Evolutionary conservation across 2,113 vertebrate genomes (phyloP).

Genomic region (Shinisaurus crocodilurus): DNA sequence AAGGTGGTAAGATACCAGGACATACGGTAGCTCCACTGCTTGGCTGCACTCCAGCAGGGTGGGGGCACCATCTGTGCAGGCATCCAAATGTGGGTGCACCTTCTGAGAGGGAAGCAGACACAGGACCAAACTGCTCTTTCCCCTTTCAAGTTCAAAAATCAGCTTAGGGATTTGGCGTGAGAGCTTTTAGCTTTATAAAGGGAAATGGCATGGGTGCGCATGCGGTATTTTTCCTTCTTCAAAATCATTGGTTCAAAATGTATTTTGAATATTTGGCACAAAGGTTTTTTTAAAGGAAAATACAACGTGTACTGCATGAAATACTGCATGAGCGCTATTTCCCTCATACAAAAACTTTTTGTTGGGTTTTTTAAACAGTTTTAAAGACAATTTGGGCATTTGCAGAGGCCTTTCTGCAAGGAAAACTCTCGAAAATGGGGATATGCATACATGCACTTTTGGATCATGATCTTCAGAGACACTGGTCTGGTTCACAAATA

Average conservation of each 20-base stretch:
- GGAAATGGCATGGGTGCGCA: not conserved
- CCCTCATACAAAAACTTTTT: not conserved
- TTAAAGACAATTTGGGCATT: slow-evolving; percentile 6
- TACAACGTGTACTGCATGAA: not conserved
- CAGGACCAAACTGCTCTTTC: not conserved
- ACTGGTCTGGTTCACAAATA: not conserved
- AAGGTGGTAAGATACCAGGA: not conserved
- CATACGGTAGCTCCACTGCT: not conserved
- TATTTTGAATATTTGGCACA: not conserved
- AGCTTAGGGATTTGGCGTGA: not conserved
- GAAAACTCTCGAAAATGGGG: fast-evolving
- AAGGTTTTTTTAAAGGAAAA: not conserved
- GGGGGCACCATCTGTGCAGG: too few species aligned
- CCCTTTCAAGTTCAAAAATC: not conserved
- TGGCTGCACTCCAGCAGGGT: too few species aligned
- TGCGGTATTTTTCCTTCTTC: not conserved
- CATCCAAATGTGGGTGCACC: not conserved
- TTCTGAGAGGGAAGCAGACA: too few species aligned
- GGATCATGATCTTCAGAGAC: not conserved
- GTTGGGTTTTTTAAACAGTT: not conserved
- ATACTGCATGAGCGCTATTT: not conserved
- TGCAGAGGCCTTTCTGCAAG: not conserved
- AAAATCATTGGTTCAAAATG: not conserved
- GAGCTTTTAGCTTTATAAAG: not conserved
- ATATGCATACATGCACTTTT: not conserved